Evolutionary conservation across 2,113 vertebrate species (phyloP).

Genomic region (Atrichornis clamosus): DNA sequence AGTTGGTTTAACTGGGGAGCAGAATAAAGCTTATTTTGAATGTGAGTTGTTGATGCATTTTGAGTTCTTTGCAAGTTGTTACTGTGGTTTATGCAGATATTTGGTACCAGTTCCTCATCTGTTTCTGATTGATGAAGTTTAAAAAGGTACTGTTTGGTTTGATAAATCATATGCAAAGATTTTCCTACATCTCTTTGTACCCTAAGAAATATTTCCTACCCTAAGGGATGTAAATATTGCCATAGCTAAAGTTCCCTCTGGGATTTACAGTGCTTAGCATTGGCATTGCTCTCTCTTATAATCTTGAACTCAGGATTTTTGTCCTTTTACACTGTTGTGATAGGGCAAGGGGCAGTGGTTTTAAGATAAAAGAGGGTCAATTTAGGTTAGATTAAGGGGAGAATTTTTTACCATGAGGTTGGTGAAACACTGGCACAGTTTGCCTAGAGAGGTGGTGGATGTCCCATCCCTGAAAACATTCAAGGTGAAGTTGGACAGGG

Average conservation of each 20-base stretch:
- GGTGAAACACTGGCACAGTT: not conserved
- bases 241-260: not conserved
- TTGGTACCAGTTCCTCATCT: not conserved
- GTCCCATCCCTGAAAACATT: not conserved
- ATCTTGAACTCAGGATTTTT: not conserved
- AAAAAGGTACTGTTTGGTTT: not conserved
- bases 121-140: not conserved
- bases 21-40: conserved; percentile 2
- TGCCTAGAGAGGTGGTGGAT: not conserved
- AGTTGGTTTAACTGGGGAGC: not conserved
- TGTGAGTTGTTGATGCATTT: not conserved
- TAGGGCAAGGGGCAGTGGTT: not conserved
- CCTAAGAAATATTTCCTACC: not conserved
- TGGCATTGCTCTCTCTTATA: not conserved
- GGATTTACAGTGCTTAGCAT: not conserved
- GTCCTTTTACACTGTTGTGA: not conserved
- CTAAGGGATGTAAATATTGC: not conserved
- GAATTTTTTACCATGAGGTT: not conserved
- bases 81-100: not conserved
- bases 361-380: not conserved
- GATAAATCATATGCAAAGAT: not conserved
- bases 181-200: not conserved
- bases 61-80: not conserved
- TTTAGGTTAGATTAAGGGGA: not conserved
- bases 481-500: not conserved